These are phyloP conservation scores for Apodemia mormo DNA, from an alignment of 2,888 invertebrate genomes.

Conservation along the genomic window DNA sequence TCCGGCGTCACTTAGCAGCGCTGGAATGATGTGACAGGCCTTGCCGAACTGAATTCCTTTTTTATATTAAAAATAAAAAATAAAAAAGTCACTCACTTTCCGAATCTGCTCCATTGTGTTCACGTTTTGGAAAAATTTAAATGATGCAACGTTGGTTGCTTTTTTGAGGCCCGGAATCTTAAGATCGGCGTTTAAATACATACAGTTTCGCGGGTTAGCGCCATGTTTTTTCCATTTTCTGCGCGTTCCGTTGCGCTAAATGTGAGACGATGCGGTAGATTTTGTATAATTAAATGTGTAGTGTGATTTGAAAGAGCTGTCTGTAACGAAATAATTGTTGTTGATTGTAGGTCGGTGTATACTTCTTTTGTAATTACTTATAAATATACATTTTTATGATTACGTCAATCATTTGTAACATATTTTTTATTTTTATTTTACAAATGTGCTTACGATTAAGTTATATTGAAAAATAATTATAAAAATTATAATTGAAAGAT, in stretches of 20 bases:
- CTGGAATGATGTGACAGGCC: constrained; percentile 80
- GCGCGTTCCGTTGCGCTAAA: constrained; percentile 71
- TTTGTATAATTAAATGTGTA: constrained; percentile 72
- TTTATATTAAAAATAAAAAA: constrained; percentile 72
- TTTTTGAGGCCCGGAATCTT: constrained; percentile 72
- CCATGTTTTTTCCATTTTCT: constrained; percentile 81
- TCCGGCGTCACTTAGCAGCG: constrained; percentile 82
- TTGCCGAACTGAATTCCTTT: constrained; percentile 78
- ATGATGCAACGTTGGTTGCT: constrained; percentile 69
- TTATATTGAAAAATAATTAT: too few relatives aligned
- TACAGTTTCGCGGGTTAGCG: constrained; percentile 80
- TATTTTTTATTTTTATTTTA: too few relatives aligned
- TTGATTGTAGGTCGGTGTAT: constrained; percentile 13
- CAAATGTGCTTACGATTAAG: too few relatives aligned
- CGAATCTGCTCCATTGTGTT: constrained; percentile 81
- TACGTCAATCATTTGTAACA: not conserved
- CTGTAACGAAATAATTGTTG: constrained; percentile 18
- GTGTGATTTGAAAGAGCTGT: constrained; percentile 76
- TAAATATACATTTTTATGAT: not conserved
- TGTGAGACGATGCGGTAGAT: constrained; percentile 69
- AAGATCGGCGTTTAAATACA: constrained; percentile 80
- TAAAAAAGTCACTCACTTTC: constrained; percentile 60
- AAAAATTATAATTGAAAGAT: too few relatives aligned
- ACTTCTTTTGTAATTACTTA: not conserved
- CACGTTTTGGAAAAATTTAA: constrained; percentile 80